Evolutionary conservation across 2,888 invertebrate genomes (phyloP), one percentile per base, ranked within the genome.

Genomic region (Carcina quercana): DNA sequence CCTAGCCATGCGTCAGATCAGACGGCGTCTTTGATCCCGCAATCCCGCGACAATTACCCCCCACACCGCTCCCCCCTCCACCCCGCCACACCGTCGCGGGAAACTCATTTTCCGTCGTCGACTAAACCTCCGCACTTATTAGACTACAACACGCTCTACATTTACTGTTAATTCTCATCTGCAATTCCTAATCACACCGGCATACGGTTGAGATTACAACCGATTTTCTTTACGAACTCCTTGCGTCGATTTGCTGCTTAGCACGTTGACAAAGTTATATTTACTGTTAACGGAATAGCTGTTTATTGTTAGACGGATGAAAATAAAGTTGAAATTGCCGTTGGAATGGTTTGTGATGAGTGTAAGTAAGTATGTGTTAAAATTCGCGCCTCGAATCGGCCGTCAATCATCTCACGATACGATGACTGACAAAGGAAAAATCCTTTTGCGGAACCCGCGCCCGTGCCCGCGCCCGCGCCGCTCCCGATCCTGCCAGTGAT

Each of bases 81-180:
- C 47, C 45, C 46, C 44, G 43, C 45, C 40, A 36, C 28, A 37
- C 32, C 43, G 41, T 42, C 56, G 55, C 60, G 64, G 79, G 75
- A 82, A 80, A 80, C 79, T 79, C 80, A 82, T 80, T 82, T 82
- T 75, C 80, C 79, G 72, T 69, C 72, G 61, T 63, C 69, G 59
- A 68, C 65, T 65, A 64, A 70, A 67, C 69, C 71, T 59, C 66
- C 63, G 69, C 70, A 67, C 73, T 79, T 79, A 78, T 79, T 79
- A 79, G 67, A 59, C 50, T 43, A 37, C 31, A 28, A 42, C 73
- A 52, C 59, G 45, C 12, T 40, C 51, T 37, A 2, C 5, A 29
- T 36, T 42, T 25, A 38, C 4, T 7, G 3, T 13, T 3, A 11
- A n/a, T 4, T 24, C 11, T 6, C n/a, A 6, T 24, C 11, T 24